phyloP scores from a whole-genome alignment of 2,113 vertebrate species.

The Todiramphus chloris region DNA sequence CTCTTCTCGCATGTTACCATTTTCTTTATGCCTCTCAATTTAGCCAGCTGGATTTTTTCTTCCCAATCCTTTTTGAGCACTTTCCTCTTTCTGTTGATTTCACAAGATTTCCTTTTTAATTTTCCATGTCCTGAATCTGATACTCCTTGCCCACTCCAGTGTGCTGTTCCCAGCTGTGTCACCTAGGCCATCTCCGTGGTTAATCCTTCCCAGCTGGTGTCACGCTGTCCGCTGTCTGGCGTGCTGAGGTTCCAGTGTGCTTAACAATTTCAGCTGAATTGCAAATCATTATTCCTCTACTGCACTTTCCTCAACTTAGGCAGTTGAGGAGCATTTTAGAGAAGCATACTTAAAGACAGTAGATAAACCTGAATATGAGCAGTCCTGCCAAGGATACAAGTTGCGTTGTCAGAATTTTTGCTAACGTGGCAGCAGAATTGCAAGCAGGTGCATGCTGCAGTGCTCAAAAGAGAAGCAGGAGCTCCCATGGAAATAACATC shows the following conservation, averaged over 20 bases:
- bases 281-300: neutral
- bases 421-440: neutral
- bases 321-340: neutral
- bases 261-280: neutral
- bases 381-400: neutral
- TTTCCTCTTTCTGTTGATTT: neutral
- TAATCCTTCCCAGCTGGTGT: neutral
- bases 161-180: neutral
- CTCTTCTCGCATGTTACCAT: neutral
- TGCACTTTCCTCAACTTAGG: neutral
- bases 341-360: neutral
- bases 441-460: neutral
- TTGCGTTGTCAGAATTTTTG: neutral
- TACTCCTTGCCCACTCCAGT: neutral
- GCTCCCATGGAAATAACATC: neutral
- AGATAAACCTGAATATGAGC: neutral
- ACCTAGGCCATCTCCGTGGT: neutral
- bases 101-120: neutral
- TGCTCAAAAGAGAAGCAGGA: neutral
- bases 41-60: neutral
- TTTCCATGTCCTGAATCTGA: neutral
- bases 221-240: rapidly evolving
- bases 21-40: neutral
- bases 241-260: neutral
- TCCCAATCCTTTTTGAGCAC: neutral